A percentile compares a stretch with the other conserved stretches of the same genome.
Evolutionary conservation across 2,888 invertebrate species (phyloP).

Genomic region (Macrophya annulata): DNA sequence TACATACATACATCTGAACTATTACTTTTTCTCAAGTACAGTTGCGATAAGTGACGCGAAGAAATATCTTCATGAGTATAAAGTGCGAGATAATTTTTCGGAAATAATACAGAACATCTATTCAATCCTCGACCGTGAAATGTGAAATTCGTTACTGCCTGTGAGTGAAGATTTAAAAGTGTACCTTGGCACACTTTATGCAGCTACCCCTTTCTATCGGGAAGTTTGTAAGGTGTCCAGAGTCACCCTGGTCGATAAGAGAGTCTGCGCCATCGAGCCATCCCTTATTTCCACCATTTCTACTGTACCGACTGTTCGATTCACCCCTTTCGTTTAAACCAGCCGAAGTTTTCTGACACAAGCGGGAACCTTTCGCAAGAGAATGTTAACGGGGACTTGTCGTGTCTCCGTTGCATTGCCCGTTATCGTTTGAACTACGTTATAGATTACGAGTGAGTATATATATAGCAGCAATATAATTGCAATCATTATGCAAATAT

Average conservation of each 20-base stretch:
- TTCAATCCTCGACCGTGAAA: no score
- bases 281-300: conserved; percentile 68
- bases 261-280: conserved; percentile 65
- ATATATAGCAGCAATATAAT: conserved; percentile 66
- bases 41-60: neutral
- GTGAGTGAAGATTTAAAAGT: conserved; percentile 19
- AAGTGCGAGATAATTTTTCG: neutral
- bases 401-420: conserved; percentile 68
- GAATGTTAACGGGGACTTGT: conserved; percentile 68
- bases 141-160: neutral
- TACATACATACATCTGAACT: neutral
- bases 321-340: conserved; percentile 46
- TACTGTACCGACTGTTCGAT: conserved; percentile 72
- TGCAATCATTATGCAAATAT: conserved; percentile 70
- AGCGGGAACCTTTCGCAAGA: conserved; percentile 61
- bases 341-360: conserved; percentile 48
- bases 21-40: neutral
- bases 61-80: no score
- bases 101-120: neutral
- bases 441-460: conserved; percentile 66
- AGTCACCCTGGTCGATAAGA: conserved; percentile 76
- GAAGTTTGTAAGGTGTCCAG: conserved; percentile 61
- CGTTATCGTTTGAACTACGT: conserved; percentile 68
- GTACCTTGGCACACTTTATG: conserved; percentile 62
- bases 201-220: conserved; percentile 75